These are phyloP conservation scores for Cinclus mexicanus DNA, from an alignment of 2,113 vertebrate species.

Conservation along the genomic window DNA sequence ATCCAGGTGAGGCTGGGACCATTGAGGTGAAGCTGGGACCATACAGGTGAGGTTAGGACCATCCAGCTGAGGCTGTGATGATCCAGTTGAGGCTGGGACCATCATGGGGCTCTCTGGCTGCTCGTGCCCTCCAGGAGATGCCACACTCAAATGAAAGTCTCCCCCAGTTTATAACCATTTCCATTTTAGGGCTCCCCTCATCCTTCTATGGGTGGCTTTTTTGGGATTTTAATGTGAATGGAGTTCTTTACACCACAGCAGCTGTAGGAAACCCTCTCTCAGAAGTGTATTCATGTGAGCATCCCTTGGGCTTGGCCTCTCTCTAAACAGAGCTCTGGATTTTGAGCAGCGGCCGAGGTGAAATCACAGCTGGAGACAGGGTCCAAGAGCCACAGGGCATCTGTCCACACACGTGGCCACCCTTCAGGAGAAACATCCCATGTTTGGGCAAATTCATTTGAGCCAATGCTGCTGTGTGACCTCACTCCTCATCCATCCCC, in stretches of 20 bases:
- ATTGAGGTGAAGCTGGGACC: neutral
- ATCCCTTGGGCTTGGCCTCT: slow-evolving; percentile 33
- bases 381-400: slow-evolving; percentile 16
- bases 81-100: neutral
- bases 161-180: neutral
- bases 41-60: fast-evolving
- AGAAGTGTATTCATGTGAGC: neutral
- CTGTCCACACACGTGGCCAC: slow-evolving; percentile 25
- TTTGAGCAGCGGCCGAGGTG: neutral
- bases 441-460: slow-evolving; percentile 40
- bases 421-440: slow-evolving; percentile 4
- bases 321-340: slow-evolving; percentile 34
- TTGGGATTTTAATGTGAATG: neutral
- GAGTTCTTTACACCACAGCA: neutral
- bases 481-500: slow-evolving; percentile 39
- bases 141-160: neutral
- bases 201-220: neutral
- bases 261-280: neutral
- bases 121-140: neutral
- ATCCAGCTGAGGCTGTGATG: neutral
- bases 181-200: neutral
- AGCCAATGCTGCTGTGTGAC: slow-evolving; percentile 31
- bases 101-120: neutral
- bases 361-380: slow-evolving; percentile 28
- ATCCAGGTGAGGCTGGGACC: fast-evolving